phyloP scores from a whole-genome alignment of 1,140 invertebrate species.

The Akabosia matsudoensis region DNA sequence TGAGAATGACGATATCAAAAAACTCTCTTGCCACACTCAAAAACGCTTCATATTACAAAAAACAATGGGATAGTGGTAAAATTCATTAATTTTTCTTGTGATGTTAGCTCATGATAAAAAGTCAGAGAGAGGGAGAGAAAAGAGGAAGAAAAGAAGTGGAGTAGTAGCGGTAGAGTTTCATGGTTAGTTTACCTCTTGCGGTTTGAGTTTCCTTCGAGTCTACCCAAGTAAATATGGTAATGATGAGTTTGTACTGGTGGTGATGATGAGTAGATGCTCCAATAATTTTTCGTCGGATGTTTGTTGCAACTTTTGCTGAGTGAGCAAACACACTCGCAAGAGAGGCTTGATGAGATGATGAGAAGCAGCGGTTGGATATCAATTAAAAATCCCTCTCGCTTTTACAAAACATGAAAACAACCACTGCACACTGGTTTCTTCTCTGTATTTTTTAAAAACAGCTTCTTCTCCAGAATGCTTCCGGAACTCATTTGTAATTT shows the following conservation, averaged over 20 bases:
- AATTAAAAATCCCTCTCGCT: conserved; percentile 6
- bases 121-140: not conserved
- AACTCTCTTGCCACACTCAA: too few relatives aligned
- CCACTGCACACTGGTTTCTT: too few relatives aligned
- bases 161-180: not conserved
- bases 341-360: not conserved
- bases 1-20: too few relatives aligned
- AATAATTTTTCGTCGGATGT: not conserved
- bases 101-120: too few relatives aligned
- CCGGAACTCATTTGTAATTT: conserved; percentile 17
- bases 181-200: conserved; percentile 21
- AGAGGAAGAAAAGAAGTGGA: not conserved
- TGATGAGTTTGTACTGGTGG: not conserved
- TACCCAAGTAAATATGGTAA: not conserved
- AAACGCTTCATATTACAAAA: too few relatives aligned
- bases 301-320: conserved; percentile 2
- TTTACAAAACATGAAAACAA: too few relatives aligned
- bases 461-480: too few relatives aligned
- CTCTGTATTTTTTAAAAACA: too few relatives aligned
- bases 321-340: not conserved
- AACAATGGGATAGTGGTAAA: too few relatives aligned
- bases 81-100: too few relatives aligned
- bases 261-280: not conserved
- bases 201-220: not conserved
- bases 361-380: conserved; percentile 8